phyloP scores from a whole-genome alignment of 2,888 invertebrate species.

The Lycia hirtaria region DNA sequence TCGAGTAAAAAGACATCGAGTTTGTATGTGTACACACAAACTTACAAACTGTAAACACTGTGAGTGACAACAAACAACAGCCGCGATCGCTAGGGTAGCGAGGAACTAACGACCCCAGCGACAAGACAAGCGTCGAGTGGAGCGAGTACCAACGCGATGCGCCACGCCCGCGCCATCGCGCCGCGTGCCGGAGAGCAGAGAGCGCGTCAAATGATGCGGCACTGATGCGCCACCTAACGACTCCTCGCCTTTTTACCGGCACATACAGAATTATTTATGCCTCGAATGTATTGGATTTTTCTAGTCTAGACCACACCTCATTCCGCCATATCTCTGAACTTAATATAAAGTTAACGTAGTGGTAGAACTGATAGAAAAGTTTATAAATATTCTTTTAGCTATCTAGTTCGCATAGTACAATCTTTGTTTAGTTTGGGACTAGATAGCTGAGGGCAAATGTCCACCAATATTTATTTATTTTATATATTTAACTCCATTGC shows the following conservation, averaged over 20 bases:
- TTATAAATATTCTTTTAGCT: too few species aligned
- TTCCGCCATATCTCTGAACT: background rate
- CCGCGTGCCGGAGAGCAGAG: background rate
- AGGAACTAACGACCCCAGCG: conserved; percentile 63
- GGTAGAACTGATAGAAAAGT: too few species aligned
- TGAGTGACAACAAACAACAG: conserved; percentile 7
- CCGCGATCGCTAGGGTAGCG: conserved; percentile 39
- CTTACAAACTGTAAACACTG: conserved; percentile 3
- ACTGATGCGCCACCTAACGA: conserved; percentile 30
- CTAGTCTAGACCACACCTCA: background rate
- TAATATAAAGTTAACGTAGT: too few species aligned
- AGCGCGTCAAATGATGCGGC: conserved; percentile 26
- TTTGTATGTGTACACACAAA: background rate
- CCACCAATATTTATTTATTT: too few species aligned
- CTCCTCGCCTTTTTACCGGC: conserved; percentile 25
- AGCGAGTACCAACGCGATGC: conserved; percentile 12
- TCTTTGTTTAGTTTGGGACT: too few species aligned
- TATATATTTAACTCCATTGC: too few species aligned
- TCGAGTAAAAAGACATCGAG: too few species aligned
- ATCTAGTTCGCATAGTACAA: too few species aligned
- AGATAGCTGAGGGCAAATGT: too few species aligned
- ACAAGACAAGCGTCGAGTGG: conserved; percentile 37
- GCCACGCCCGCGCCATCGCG: background rate
- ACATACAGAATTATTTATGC: conserved; percentile 30
- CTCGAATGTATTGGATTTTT: conserved; percentile 31